Evolutionary conservation across 2,113 vertebrate genomes (phyloP), one percentile per base, ranked within the genome.

Genomic region (Eubucco bourcierii): DNA sequence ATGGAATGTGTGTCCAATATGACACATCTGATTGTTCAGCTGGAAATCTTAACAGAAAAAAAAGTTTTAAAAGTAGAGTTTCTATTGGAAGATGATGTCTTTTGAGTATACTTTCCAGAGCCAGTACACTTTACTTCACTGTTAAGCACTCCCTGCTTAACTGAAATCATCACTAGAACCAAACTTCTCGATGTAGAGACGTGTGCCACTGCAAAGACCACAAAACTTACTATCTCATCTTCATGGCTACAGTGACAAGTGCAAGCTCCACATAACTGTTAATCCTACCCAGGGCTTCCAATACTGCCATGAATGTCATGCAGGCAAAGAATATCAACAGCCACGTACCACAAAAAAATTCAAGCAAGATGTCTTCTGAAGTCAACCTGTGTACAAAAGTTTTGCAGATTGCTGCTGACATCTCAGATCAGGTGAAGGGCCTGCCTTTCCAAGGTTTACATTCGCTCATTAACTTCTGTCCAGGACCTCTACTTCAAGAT

Each of bases 331-430:
- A 2, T 15, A 74, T 6, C 25, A 82, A 79, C 11, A 70, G 19
- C 9, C 8, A 0, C 24, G 7, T 28, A 79, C 4, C 24, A 2
- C 2, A 39, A 85, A 85, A 27, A 80, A 73, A 83, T 73, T 34
- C 28, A 27, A 70, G 29, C 0, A 0, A 83, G 17, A 0, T 5
- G 1, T 21, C 56, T 58, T 58, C 76, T n/a, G 50, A 33, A 31
- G 33, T 50, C 52, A 74, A 27, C n/a, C 15, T 59, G 29, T 31
- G 16, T 64, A 52, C 8, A 66, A 24, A 81, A 66, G 24, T 12
- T 90, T 79, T 73, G 50, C 87, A 76, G 17, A 20, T 16, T 76
- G 27, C 31, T 76, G 33, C 20, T 85, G 37, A 4, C 55, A 31
- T n/a, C 79, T 73, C 85, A 82, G 65, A 70, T 3, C 29, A 80